Conservation (phyloP, 92 coral and sea anemone species). For the Anthopleura xanthogrammica region DNA sequence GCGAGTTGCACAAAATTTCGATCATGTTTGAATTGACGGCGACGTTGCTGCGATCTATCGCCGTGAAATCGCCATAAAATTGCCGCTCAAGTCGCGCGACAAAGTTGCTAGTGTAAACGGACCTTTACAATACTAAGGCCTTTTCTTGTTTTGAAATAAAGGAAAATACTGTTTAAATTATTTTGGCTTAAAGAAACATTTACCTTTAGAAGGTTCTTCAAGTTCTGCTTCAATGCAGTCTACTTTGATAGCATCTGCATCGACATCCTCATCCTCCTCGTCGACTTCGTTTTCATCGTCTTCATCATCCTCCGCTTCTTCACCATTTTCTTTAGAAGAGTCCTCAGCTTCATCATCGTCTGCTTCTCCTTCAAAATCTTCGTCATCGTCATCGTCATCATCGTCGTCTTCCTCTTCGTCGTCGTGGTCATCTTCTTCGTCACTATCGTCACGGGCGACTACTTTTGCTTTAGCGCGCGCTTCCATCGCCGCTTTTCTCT, state of each 20-base stretch:
- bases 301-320: constrained; percentile 65
- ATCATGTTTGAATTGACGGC: too few species aligned
- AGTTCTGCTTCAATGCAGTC: constrained; percentile 61
- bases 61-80: too few species aligned
- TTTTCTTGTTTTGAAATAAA: not conserved
- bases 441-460: constrained; percentile 64
- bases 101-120: too few species aligned
- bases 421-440: constrained; percentile 66
- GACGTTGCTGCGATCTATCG: too few species aligned
- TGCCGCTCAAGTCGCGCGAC: too few species aligned
- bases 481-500: constrained; percentile 81
- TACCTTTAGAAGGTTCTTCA: constrained; percentile 55
- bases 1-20: too few species aligned
- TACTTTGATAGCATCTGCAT: constrained; percentile 72
- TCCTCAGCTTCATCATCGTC: constrained; percentile 70
- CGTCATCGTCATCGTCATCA: constrained; percentile 73
- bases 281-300: constrained; percentile 63
- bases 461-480: constrained; percentile 83
- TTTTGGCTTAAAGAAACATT: not conserved
- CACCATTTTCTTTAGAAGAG: constrained; percentile 54
- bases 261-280: constrained; percentile 67
- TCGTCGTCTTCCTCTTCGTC: constrained; percentile 76
- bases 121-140: not conserved
- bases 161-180: not conserved
- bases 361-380: constrained; percentile 65